phyloP scores from a whole-genome alignment of 2,888 invertebrate species.

The Willowsia nigromaculata region DNA sequence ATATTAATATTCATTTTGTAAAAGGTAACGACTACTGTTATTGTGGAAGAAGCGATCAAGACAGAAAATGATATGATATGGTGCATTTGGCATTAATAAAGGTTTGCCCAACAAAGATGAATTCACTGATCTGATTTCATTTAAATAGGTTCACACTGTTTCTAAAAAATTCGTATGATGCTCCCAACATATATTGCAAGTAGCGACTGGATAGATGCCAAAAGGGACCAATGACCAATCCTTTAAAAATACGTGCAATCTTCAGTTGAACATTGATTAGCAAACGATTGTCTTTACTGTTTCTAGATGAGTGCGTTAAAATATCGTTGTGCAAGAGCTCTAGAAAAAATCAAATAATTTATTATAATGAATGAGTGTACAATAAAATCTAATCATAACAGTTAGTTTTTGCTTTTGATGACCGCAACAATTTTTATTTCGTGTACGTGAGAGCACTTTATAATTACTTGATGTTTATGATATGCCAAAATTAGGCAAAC shows the following conservation, averaged over 20 bases:
- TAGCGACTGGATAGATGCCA: background rate
- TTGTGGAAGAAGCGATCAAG: background rate
- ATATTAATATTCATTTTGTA: constrained; percentile 21
- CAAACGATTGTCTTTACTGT: constrained; percentile 24
- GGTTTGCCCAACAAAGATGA: constrained; percentile 16
- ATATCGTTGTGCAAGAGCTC: background rate
- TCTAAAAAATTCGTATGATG: background rate
- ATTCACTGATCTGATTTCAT: constrained; percentile 53
- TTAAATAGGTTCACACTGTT: constrained; percentile 36
- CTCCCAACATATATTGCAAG: background rate
- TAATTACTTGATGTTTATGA: too few species aligned
- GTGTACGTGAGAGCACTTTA: background rate
- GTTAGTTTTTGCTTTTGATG: background rate
- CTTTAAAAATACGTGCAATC: background rate
- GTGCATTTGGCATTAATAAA: background rate
- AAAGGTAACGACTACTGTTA: background rate
- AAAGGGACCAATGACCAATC: background rate
- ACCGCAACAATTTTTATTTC: too few species aligned
- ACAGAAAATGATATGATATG: background rate
- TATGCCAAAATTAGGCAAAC: too few species aligned
- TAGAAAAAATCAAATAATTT: background rate
- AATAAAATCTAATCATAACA: background rate
- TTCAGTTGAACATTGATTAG: constrained; percentile 45
- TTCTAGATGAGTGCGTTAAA: background rate
- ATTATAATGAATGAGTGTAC: background rate